phyloP scores from a whole-genome alignment of 2,797 vertebrate genomes.

The Hybognathus amarus region DNA sequence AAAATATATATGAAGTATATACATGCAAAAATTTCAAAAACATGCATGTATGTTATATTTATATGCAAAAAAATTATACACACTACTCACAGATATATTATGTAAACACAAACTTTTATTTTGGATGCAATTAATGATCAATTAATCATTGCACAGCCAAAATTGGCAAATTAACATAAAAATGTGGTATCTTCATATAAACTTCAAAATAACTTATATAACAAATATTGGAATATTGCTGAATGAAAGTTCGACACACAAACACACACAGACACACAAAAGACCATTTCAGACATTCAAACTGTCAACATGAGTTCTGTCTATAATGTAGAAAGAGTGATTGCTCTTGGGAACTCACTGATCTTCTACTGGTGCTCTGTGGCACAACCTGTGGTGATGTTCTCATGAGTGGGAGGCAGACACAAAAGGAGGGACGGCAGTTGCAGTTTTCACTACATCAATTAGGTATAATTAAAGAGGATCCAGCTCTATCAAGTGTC shows the following conservation, averaged over 20 bases:
- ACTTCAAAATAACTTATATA: background rate
- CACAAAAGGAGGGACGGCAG: slow-evolving; percentile 32
- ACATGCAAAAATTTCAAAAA: too few relatives aligned
- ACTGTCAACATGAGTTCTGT: background rate
- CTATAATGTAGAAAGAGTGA: slow-evolving; percentile 22
- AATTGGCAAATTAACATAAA: background rate
- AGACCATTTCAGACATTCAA: background rate
- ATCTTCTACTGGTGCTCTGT: slow-evolving; percentile 2
- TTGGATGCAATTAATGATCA: too few relatives aligned
- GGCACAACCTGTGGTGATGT: slow-evolving; percentile 35
- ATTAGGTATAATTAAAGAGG: slow-evolving; percentile 39
- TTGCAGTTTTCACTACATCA: slow-evolving; percentile 18
- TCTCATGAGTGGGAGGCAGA: slow-evolving; percentile 30
- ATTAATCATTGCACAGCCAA: too few relatives aligned
- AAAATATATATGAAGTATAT: too few relatives aligned
- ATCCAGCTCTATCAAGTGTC: background rate
- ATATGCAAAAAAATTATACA: too few relatives aligned
- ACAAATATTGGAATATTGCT: background rate
- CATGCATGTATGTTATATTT: too few relatives aligned
- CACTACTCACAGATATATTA: too few relatives aligned
- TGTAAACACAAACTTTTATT: too few relatives aligned
- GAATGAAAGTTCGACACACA: background rate
- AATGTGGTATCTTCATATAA: background rate
- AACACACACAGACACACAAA: too few relatives aligned
- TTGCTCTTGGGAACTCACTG: background rate